phyloP scores from a whole-genome alignment of 2,888 invertebrate genomes.

The Odontomyia ornata region DNA sequence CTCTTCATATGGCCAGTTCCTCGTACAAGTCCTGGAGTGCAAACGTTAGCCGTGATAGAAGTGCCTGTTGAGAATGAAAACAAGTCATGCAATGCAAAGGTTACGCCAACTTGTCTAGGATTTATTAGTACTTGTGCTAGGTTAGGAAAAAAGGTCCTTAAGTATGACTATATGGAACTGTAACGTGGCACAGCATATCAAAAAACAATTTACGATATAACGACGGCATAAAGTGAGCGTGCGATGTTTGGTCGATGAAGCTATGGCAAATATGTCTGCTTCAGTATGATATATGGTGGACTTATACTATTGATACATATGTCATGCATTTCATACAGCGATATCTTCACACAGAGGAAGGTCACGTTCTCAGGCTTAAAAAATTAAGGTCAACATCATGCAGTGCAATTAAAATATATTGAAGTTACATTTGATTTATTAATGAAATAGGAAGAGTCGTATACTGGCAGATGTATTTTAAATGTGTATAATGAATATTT shows the following conservation, averaged over 20 bases:
- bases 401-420: not conserved
- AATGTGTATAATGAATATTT: too few species aligned
- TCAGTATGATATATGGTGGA: too few species aligned
- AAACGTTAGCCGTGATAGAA: conserved; percentile 73
- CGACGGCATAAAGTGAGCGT: not conserved
- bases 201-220: not conserved
- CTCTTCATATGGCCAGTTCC: conserved; percentile 71
- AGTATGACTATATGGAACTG: not conserved
- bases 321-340: not conserved
- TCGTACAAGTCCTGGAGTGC: conserved; percentile 76
- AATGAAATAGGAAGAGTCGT: too few species aligned
- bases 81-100: conserved; percentile 18
- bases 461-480: too few species aligned
- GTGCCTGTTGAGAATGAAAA: conserved; percentile 65
- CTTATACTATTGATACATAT: not conserved
- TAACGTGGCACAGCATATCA: not conserved
- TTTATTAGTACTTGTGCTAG: not conserved
- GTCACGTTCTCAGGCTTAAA: not conserved
- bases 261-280: too few species aligned
- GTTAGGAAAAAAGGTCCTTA: too few species aligned
- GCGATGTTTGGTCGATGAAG: not conserved
- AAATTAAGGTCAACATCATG: not conserved
- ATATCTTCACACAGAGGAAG: not conserved
- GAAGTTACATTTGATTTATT: too few species aligned
- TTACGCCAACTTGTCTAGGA: not conserved